Evolutionary conservation across 2,797 vertebrate species (phyloP).

Genomic region (Karalla daura): DNA sequence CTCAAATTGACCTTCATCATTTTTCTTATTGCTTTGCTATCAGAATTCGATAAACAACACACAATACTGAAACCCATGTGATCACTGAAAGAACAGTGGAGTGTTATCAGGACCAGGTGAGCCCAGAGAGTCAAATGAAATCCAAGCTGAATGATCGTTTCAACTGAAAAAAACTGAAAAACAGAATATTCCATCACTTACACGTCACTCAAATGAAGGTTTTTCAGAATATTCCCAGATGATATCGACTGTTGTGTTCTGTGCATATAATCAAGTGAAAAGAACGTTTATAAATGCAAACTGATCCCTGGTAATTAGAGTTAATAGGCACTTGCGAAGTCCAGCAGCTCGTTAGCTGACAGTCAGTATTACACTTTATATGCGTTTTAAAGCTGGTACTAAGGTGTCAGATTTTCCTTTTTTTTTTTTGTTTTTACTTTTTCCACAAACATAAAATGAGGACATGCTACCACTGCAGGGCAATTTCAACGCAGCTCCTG

Average conservation of each 20-base stretch:
- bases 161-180: slow-evolving; percentile 11
- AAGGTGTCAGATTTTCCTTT: slow-evolving; percentile 10
- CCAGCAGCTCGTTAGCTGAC: slow-evolving; percentile 17
- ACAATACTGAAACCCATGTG: slow-evolving; percentile 13
- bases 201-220: not conserved
- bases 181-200: slow-evolving; percentile 4
- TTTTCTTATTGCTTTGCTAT: slow-evolving; percentile 40
- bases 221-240: slow-evolving; percentile 2
- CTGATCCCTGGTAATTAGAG: slow-evolving; percentile 23
- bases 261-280: not conserved
- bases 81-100: slow-evolving; percentile 9
- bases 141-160: slow-evolving; percentile 18
- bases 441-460: slow-evolving; percentile 29
- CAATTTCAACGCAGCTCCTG: slow-evolving; percentile 1
- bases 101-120: not conserved
- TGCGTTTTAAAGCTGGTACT: slow-evolving; percentile 10
- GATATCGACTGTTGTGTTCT: not conserved
- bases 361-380: not conserved
- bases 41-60: slow-evolving; percentile 14
- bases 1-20: slow-evolving; percentile 15
- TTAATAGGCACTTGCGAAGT: slow-evolving; percentile 67
- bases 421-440: not conserved
- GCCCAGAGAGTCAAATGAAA: slow-evolving; percentile 22
- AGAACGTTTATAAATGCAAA: slow-evolving; percentile 13
- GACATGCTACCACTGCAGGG: slow-evolving; percentile 14